These are phyloP conservation scores for Zosterops lateralis DNA, from an alignment of 2,113 vertebrate species.

Conservation along the genomic window DNA sequence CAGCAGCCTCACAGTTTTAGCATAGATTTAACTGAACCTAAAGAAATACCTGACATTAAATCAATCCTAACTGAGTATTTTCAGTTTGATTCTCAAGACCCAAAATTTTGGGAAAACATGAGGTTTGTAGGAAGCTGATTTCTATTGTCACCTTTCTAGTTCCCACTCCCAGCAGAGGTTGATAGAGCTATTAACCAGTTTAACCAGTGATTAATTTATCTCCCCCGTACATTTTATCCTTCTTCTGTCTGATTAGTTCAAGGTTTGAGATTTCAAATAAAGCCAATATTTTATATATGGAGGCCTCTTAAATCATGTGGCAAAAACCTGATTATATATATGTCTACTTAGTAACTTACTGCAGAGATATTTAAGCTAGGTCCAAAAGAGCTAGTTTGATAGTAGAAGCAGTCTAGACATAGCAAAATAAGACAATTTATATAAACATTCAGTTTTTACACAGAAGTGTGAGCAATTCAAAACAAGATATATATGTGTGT, in stretches of 20 bases:
- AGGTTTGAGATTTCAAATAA: slow-evolving; percentile 28
- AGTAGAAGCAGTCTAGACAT: not conserved
- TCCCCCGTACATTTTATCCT: not conserved
- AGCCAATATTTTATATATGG: slow-evolving; percentile 38
- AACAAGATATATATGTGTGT: not conserved
- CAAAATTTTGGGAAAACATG: not conserved
- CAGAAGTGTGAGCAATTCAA: not conserved
- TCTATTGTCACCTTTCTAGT: not conserved
- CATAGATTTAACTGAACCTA: not conserved
- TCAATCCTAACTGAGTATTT: not conserved
- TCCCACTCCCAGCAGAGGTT: not conserved
- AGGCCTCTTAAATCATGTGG: slow-evolving; percentile 40
- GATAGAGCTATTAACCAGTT: not conserved
- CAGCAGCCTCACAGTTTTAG: not conserved
- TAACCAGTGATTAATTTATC: slow-evolving; percentile 1
- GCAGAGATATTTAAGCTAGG: not conserved
- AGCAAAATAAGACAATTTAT: not conserved
- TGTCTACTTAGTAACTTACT: not conserved
- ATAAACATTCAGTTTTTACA: not conserved
- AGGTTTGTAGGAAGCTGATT: not conserved
- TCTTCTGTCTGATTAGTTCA: slow-evolving; percentile 12
- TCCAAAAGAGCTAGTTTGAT: not conserved
- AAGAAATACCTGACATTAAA: not conserved
- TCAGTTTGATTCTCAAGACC: not conserved
- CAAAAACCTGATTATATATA: slow-evolving; percentile 48